Percentiles rank a stretch among this genome's conserved stretches.
Evolutionary conservation across 2,797 vertebrate genomes (phyloP).

Genomic region (Eidolon dupreanum): DNA sequence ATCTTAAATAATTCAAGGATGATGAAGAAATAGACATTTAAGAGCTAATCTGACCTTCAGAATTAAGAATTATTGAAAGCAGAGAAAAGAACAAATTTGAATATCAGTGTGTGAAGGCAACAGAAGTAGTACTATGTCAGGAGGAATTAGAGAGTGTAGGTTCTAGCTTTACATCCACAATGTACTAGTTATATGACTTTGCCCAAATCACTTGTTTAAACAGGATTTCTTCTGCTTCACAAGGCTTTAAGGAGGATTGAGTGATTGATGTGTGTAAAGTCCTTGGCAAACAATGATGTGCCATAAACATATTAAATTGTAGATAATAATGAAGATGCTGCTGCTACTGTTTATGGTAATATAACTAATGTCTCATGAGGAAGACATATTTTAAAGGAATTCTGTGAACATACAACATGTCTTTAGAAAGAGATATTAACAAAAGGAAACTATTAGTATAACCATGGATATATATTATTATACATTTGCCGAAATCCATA

Average conservation of each 20-base stretch:
- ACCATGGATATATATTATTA: neutral
- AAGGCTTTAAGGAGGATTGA: neutral
- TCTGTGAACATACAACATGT: neutral
- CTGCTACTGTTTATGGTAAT: neutral
- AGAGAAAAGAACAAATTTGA: neutral
- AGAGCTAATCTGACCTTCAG: neutral
- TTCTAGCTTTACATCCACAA: neutral
- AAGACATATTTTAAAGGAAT: neutral
- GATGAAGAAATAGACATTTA: neutral
- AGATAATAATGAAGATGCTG: neutral
- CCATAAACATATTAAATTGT: conserved; percentile 3
- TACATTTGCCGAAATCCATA: neutral
- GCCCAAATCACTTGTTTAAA: neutral
- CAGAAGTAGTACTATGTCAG: neutral
- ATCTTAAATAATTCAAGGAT: conserved; percentile 45
- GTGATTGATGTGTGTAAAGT: neutral
- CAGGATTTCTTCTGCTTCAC: neutral
- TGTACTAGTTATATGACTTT: neutral
- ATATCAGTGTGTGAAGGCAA: neutral
- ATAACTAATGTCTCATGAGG: neutral
- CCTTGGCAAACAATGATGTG: neutral
- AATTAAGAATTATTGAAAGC: neutral
- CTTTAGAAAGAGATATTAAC: neutral
- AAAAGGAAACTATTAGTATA: neutral
- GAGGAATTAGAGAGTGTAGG: neutral